Evolutionary conservation across 30 jellyfish, hydroid and myxozoan species (phyloP).

Genomic region (Turritopsis dohrnii): DNA sequence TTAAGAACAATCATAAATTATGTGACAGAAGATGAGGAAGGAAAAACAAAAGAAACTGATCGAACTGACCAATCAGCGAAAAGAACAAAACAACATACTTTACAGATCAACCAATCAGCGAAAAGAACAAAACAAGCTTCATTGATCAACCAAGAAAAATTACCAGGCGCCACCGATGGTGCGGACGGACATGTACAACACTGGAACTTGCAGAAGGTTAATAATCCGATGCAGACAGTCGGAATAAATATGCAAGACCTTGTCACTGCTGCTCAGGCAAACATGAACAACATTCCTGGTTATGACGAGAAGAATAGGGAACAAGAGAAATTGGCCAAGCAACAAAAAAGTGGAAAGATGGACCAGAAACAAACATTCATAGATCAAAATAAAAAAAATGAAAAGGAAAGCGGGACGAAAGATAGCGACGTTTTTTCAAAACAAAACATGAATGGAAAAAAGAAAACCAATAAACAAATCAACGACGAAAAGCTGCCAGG

Average conservation of each 20-base stretch:
- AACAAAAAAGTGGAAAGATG: not conserved
- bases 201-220: slow-evolving; percentile 4
- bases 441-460: not conserved
- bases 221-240: slow-evolving; percentile 14
- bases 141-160: slow-evolving; percentile 32
- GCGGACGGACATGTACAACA: not conserved
- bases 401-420: not conserved
- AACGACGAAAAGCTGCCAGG: slow-evolving; percentile 34
- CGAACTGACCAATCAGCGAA: too few relatives aligned
- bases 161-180: slow-evolving; percentile 35
- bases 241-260: slow-evolving; percentile 21
- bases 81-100: not conserved
- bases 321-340: slow-evolving; percentile 15
- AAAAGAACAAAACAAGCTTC: not conserved
- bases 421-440: not conserved
- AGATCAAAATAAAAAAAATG: not conserved
- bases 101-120: not conserved
- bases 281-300: slow-evolving; percentile 30
- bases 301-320: slow-evolving; percentile 17
- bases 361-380: not conserved
- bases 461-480: not conserved
- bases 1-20: too few relatives aligned
- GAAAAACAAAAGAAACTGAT: not conserved
- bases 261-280: slow-evolving; percentile 17
- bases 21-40: too few relatives aligned